A percentile compares a stretch with the other conserved stretches of the same genome.
phyloP scores from a whole-genome alignment of 1,140 invertebrate genomes.

The Calosoma granatense region DNA sequence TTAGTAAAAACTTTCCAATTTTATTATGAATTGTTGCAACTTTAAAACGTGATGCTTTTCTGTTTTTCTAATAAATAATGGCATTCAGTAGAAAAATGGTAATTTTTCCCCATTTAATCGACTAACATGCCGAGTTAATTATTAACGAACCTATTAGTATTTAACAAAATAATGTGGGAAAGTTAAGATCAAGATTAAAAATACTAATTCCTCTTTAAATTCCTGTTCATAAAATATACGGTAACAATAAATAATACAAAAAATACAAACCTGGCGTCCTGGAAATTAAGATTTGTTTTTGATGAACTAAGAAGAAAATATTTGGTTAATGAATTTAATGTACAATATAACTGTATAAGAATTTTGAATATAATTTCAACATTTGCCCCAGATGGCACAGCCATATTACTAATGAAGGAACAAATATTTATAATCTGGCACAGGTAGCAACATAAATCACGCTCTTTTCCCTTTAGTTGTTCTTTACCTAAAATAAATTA shows the following conservation, averaged over 20 bases:
- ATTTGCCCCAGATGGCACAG: constrained; percentile 30
- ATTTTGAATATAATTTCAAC: constrained; percentile 38
- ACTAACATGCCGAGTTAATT: too few relatives aligned
- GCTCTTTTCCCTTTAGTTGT: constrained; percentile 35
- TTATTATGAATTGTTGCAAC: too few relatives aligned
- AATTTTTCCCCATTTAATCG: too few relatives aligned
- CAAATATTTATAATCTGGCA: constrained; percentile 34
- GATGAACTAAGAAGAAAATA: constrained; percentile 38
- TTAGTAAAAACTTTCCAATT: too few relatives aligned
- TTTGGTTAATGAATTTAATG: constrained; percentile 37
- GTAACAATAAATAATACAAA: not conserved
- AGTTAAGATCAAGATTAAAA: too few relatives aligned
- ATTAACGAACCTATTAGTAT: too few relatives aligned
- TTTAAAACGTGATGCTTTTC: too few relatives aligned
- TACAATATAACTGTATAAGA: constrained; percentile 35
- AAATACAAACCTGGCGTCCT: constrained; percentile 33
- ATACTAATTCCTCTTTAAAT: too few relatives aligned
- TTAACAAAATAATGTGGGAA: too few relatives aligned
- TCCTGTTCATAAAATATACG: too few relatives aligned
- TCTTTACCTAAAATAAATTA: constrained; percentile 28
- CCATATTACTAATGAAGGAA: constrained; percentile 30
- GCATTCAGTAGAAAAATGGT: too few relatives aligned
- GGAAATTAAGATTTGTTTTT: constrained; percentile 35
- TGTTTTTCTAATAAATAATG: too few relatives aligned
- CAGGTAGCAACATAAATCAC: constrained; percentile 37